Evolutionary conservation across 1,140 invertebrate genomes (phyloP).

Genomic region (Colletes latitarsis): DNA sequence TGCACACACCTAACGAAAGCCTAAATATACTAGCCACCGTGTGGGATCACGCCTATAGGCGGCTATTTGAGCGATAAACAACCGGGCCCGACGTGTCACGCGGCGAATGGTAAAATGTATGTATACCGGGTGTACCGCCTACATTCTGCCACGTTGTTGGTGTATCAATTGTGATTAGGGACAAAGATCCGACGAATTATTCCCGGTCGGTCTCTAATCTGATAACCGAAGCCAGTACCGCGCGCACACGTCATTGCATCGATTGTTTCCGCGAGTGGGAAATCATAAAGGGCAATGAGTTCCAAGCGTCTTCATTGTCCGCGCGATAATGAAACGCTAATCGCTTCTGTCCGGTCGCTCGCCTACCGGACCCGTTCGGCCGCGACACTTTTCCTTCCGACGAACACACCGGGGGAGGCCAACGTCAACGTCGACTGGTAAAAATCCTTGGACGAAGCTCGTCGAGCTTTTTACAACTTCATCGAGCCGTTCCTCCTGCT

Average conservation of each 20-base stretch:
- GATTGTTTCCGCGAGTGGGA: constrained; percentile 66
- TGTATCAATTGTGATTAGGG: constrained; percentile 70
- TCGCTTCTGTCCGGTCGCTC: constrained; percentile 36
- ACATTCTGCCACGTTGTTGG: constrained; percentile 63
- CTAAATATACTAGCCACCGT: constrained; percentile 68
- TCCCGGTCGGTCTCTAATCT: constrained; percentile 68
- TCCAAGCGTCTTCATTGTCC: constrained; percentile 60
- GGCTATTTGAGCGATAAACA: constrained; percentile 70
- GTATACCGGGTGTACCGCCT: constrained; percentile 66
- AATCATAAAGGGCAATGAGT: constrained; percentile 65
- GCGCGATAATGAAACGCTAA: constrained; percentile 60
- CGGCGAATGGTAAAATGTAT: constrained; percentile 68
- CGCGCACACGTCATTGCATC: constrained; percentile 65
- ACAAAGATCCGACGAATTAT: constrained; percentile 70
- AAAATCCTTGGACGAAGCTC: constrained; percentile 45
- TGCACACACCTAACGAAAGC: constrained; percentile 67
- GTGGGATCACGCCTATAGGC: constrained; percentile 65
- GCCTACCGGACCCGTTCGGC: neutral
- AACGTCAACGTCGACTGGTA: constrained; percentile 11
- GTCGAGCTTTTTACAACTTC: constrained; percentile 49
- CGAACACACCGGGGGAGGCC: too few species aligned
- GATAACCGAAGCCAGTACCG: constrained; percentile 58
- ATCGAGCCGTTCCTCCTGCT: constrained; percentile 43
- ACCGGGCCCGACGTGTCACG: constrained; percentile 63
- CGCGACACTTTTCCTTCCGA: too few species aligned